phyloP scores from a whole-genome alignment of 2,797 vertebrate genomes.

The Spinus olivaceus region DNA sequence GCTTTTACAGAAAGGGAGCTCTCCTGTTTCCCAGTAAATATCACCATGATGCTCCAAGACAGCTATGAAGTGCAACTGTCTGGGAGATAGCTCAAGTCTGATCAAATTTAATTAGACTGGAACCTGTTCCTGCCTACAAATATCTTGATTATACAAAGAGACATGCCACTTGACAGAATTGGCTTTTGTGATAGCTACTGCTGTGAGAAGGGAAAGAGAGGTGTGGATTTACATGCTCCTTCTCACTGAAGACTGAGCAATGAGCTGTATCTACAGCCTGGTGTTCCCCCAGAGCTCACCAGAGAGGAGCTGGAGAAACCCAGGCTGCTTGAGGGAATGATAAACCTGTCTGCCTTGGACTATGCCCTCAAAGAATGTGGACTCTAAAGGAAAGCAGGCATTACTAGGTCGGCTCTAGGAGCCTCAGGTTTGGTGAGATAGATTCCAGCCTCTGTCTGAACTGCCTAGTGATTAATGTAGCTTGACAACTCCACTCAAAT shows the following conservation, averaged over 20 bases:
- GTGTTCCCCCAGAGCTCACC: background rate
- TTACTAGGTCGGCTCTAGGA: background rate
- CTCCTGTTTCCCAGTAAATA: background rate
- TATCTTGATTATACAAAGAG: background rate
- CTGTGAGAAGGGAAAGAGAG: background rate
- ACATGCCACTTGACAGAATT: background rate
- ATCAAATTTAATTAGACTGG: constrained; percentile 25
- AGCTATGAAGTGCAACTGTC: background rate
- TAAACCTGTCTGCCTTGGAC: background rate
- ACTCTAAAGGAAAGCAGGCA: background rate
- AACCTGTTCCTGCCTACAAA: constrained; percentile 30
- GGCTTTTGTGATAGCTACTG: background rate
- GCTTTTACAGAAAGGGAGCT: background rate
- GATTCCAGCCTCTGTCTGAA: background rate
- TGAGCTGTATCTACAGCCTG: background rate
- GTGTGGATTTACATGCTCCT: background rate
- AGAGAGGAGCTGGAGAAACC: background rate
- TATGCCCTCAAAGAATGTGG: background rate
- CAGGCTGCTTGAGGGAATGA: background rate
- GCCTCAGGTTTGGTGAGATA: background rate
- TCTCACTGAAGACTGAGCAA: background rate
- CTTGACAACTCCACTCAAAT: background rate
- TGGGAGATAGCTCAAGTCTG: background rate
- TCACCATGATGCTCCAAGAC: background rate
- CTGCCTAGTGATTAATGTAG: background rate